Conservation (phyloP, 2,888 invertebrate species). For the Dimorphilus gyrociliatus region DNA sequence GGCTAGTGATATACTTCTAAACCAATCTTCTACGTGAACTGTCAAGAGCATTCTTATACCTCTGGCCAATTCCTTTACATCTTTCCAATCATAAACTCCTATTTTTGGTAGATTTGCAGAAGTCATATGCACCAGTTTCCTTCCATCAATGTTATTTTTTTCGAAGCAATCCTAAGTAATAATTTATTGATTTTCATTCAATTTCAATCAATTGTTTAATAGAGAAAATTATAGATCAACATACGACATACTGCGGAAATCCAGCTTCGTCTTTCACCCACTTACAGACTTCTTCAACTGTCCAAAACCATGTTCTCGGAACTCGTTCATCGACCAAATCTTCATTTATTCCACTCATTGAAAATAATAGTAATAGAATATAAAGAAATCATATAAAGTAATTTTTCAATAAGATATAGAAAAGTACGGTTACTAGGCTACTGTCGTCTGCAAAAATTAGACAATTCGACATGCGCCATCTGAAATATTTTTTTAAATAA, state of each 20-base stretch:
- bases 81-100: too few species aligned
- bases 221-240: too few species aligned
- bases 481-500: too few species aligned
- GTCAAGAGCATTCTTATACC: slow-evolving; percentile 24
- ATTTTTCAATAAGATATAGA: too few species aligned
- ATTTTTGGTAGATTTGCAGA: slow-evolving; percentile 13
- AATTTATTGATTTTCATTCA: too few species aligned
- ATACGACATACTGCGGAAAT: slow-evolving; percentile 10
- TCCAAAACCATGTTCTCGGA: slow-evolving; percentile 21
- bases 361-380: too few species aligned
- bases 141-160: slow-evolving; percentile 13
- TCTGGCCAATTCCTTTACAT: slow-evolving; percentile 21
- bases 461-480: too few species aligned
- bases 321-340: slow-evolving; percentile 27
- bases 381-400: too few species aligned
- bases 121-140: slow-evolving; percentile 10
- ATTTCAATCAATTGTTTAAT: too few species aligned
- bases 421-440: too few species aligned
- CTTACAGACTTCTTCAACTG: slow-evolving; percentile 9
- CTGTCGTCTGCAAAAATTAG: too few species aligned
- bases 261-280: slow-evolving; percentile 13
- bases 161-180: slow-evolving; percentile 16
- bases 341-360: slow-evolving; percentile 11
- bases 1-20: slow-evolving; percentile 25
- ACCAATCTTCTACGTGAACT: slow-evolving; percentile 28